A percentile compares a stretch with the other conserved stretches of the same genome.
Conservation (phyloP, 2,888 invertebrate species). For the Melanchra persicariae region DNA sequence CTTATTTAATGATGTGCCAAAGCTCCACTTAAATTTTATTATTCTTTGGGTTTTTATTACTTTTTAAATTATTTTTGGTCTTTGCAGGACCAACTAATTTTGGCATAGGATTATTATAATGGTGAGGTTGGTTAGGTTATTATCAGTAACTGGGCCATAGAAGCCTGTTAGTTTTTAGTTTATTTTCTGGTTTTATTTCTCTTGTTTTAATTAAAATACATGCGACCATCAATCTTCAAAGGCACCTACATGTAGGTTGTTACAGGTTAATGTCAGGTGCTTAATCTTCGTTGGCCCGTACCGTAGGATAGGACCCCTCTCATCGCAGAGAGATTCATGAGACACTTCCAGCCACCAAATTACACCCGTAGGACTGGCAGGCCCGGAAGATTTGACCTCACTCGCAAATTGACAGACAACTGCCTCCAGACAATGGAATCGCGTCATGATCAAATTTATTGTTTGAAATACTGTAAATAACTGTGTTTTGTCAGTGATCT, state of each 20-base stretch:
- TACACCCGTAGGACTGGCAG: background rate
- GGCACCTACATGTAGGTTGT: background rate
- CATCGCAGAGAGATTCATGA: slow-evolving; percentile 30
- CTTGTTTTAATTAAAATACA: too few species aligned
- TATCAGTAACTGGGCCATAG: too few species aligned
- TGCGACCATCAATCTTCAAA: background rate
- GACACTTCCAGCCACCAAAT: slow-evolving; percentile 20
- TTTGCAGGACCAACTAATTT: too few species aligned
- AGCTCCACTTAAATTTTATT: background rate
- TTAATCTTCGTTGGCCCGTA: slow-evolving; percentile 1
- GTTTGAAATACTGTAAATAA: background rate
- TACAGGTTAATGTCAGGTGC: background rate
- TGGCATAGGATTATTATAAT: too few species aligned
- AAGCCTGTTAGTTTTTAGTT: too few species aligned
- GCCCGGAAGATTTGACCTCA: background rate
- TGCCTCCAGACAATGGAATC: background rate
- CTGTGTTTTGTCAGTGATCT: slow-evolving; percentile 8
- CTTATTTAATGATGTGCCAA: background rate
- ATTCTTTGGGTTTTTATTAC: too few species aligned
- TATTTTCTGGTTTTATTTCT: too few species aligned
- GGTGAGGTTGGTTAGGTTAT: too few species aligned
- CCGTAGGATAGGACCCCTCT: background rate
- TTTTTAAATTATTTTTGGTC: too few species aligned
- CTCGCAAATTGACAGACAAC: background rate
- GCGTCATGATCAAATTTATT: background rate